These are phyloP conservation scores for rat (Rattus norvegicus) DNA, from an alignment of 2,113 vertebrate genomes.

Conservation along the genomic window DNA sequence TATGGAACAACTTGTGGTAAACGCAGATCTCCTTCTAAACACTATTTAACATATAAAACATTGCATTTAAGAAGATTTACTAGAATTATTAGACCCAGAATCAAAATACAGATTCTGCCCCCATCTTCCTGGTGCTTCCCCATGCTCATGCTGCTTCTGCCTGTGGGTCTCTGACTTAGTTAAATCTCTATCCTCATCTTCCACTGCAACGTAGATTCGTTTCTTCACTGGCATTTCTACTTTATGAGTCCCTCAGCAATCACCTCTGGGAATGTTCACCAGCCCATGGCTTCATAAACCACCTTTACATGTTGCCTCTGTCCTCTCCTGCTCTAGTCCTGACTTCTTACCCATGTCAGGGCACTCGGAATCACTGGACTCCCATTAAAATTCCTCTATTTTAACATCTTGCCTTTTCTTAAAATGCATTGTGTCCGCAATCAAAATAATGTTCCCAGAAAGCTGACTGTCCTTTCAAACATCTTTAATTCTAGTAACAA, in stretches of 20 bases:
- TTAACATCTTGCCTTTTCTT: neutral
- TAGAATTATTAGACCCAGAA: neutral
- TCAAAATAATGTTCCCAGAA: neutral
- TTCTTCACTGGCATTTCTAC: neutral
- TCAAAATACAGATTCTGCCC: neutral
- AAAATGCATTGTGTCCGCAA: neutral
- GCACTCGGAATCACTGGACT: neutral
- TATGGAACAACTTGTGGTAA: neutral
- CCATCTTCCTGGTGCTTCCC: fast-evolving
- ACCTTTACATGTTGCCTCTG: neutral
- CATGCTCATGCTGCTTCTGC: no score
- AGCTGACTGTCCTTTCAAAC: neutral
- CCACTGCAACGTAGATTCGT: neutral
- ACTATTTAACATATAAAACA: neutral
- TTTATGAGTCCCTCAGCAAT: neutral
- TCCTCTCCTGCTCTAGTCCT: neutral
- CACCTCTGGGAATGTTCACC: neutral
- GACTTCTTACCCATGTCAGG: neutral
- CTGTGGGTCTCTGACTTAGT: neutral
- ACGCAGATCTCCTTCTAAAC: neutral
- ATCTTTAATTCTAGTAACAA: neutral
- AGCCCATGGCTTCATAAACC: neutral
- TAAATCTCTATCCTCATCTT: neutral
- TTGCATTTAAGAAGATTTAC: neutral
- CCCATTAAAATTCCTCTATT: neutral